Percentiles rank a stretch among this genome's conserved stretches.
Evolutionary conservation across 2,113 vertebrate species (phyloP).

Genomic region (Cephalopterus ornatus): DNA sequence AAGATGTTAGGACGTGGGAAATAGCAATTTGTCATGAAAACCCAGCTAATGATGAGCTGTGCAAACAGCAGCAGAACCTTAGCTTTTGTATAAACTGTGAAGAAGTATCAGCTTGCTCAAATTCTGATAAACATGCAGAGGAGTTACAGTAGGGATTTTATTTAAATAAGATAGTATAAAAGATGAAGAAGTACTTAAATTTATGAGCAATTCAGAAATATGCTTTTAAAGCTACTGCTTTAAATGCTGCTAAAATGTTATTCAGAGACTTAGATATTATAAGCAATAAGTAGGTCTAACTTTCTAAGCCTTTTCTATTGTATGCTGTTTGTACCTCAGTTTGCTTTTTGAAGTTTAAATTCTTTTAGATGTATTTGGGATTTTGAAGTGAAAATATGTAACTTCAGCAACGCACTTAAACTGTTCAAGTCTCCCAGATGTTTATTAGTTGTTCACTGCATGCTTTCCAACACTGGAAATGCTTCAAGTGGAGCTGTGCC

Average conservation of each 20-base stretch:
- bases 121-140: not conserved
- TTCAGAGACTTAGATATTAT: not conserved
- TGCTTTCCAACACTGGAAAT: not conserved
- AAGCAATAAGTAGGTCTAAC: not conserved
- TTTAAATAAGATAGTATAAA: not conserved
- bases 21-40: conserved; percentile 3
- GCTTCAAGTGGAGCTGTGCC: not conserved
- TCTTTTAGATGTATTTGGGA: not conserved
- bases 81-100: not conserved
- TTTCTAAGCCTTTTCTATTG: not conserved
- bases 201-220: not conserved
- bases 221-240: not conserved
- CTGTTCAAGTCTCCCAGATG: not conserved
- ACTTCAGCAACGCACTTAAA: not conserved
- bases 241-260: not conserved
- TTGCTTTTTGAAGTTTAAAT: not conserved
- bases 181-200: conserved; percentile 2
- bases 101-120: not conserved
- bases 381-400: not conserved
- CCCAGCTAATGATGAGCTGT: not conserved
- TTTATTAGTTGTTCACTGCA: not conserved
- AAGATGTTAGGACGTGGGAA: not conserved
- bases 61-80: not conserved
- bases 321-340: not conserved
- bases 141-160: not conserved